A percentile compares a stretch with the other conserved stretches of the same genome.
Conservation (phyloP, 1,140 invertebrate genomes). For the Zaprionus davidi region DNA sequence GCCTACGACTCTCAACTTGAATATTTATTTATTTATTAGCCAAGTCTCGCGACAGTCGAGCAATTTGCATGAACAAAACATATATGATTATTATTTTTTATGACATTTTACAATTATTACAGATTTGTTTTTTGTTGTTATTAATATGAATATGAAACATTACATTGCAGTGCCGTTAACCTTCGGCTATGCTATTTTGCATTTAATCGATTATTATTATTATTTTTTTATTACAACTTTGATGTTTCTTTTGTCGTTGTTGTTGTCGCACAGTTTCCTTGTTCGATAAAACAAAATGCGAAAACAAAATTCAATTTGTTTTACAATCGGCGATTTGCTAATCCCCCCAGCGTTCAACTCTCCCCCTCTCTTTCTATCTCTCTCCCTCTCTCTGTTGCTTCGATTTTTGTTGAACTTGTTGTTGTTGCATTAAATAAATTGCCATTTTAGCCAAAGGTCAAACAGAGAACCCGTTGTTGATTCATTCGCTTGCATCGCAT, state of each 20-base stretch:
- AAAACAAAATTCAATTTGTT: constrained; percentile 38
- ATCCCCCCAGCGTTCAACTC: neutral
- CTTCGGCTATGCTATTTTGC: neutral
- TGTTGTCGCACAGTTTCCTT: constrained; percentile 40
- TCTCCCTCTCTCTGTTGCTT: constrained; percentile 11
- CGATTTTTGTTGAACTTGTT: constrained; percentile 8
- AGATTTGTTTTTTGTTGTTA: constrained; percentile 10
- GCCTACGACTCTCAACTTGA: constrained; percentile 14
- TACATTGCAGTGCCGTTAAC: neutral
- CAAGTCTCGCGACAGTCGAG: neutral
- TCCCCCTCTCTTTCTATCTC: neutral
- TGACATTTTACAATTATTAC: constrained; percentile 4
- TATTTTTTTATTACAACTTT: constrained; percentile 18
- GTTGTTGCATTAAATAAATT: constrained; percentile 42
- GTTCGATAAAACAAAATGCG: constrained; percentile 40
- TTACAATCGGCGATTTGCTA: constrained; percentile 35
- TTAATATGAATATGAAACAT: constrained; percentile 1
- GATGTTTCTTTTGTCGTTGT: neutral
- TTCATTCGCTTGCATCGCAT: constrained; percentile 36
- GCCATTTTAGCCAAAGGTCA: constrained; percentile 54
- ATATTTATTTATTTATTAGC: constrained; percentile 7
- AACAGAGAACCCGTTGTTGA: constrained; percentile 46
- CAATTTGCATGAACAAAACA: neutral
- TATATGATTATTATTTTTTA: neutral
- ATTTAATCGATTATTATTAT: constrained; percentile 17